Base-by-base conservation (phyloP, 1,140 invertebrate genomes). In the Galleria mellonella region DNA sequence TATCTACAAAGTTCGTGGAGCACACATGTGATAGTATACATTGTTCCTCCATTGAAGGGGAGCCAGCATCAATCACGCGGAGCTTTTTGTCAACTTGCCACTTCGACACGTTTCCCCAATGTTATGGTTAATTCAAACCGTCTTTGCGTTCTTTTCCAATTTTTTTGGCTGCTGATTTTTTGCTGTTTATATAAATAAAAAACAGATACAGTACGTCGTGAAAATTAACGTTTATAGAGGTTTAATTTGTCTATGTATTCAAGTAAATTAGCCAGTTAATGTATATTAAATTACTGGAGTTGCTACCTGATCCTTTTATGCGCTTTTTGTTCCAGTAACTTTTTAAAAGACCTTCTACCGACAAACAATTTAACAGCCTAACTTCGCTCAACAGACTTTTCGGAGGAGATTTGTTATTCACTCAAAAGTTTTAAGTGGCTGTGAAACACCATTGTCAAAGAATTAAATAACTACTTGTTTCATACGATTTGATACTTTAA, bases 401-500 rank as follows among this genome's bases (percentile, higher is more conserved):
- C 62, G 56, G 64, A 71, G 55, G 57, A 74, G 77, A 79, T 83
- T 82, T 83, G 79, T 79, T 81, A 79, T 75, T 79, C 73, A 74
- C 69, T 83, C 66, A 69, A 75, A 83, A 81, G 60, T 83, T 83
- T 83, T 77, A 79, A 81, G 79, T 78, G 73, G 65, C 70, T 83
- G 79, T 74, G 74, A 79, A 76, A 76, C 70, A 76, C 71, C 62
- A 72, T 72, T 66, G 67, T 71, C 59, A 66, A 77, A 75, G 73
- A 73, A 77, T 79, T 75, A 73, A 72, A 72, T 63, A 60, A 63
- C 55, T 55, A 62, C 37, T 60, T 38, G 46, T 53, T 62, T 49
- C 43, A 43, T 44, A 41, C 40, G 30, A 61, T 41, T 52, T 61
- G 13, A 33, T 38, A 51, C 62, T 55, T 54, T 62, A 57, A 38